A percentile compares a stretch with the other conserved stretches of the same genome.
phyloP scores from a whole-genome alignment of 1,140 invertebrate species.

The Orchesella cincta region DNA sequence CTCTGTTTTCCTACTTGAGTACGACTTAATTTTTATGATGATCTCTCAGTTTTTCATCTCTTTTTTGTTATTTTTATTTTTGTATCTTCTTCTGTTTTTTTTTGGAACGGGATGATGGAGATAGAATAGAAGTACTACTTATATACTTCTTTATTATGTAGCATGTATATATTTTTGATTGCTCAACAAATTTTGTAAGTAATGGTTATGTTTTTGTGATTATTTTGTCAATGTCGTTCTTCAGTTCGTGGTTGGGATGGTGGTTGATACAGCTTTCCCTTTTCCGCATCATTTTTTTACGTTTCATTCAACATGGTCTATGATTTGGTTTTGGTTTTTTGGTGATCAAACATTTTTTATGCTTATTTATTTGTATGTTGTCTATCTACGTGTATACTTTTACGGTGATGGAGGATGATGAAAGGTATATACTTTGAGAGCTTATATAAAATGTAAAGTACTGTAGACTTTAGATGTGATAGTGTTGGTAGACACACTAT shows the following conservation, averaged over 20 bases:
- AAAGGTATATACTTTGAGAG: no score
- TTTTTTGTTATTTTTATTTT: no score
- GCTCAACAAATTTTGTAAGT: neutral
- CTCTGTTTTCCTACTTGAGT: neutral
- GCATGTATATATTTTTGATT: conserved; percentile 13
- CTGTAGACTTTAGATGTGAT: no score
- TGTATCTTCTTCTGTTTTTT: neutral
- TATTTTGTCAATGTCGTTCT: neutral
- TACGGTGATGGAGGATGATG: neutral
- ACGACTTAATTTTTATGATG: neutral
- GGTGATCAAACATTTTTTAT: conserved; percentile 26
- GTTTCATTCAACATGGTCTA: no score
- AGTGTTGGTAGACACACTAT: neutral
- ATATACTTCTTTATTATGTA: no score
- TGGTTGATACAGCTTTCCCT: no score
- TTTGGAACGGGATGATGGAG: no score
- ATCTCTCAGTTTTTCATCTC: no score
- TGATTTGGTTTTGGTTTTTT: conserved; percentile 34
- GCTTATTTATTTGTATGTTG: neutral
- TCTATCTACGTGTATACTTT: neutral
- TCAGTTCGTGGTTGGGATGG: no score
- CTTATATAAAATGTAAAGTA: no score
- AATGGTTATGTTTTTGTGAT: neutral
- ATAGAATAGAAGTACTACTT: no score
- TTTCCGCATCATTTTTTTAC: no score